Conservation (phyloP, 2,888 invertebrate species). For the Eurytoma californica region DNA sequence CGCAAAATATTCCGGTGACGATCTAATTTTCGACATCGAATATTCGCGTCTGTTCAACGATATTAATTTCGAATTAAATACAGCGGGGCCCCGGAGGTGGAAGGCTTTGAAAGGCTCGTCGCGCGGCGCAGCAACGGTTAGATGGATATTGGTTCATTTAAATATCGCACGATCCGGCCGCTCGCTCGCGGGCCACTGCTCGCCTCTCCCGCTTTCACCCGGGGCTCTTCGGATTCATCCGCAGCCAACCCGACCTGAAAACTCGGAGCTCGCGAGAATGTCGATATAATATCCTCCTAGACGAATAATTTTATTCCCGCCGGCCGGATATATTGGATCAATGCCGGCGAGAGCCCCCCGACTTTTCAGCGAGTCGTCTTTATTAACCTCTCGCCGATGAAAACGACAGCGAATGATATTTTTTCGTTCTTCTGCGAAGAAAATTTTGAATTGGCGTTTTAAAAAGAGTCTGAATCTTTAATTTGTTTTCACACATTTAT, state of each 20-base stretch:
- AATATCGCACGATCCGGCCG: constrained; percentile 33
- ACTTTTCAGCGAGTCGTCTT: constrained; percentile 31
- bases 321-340: constrained; percentile 48
- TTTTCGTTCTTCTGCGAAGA: neutral
- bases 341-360: constrained; percentile 9
- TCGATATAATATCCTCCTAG: constrained; percentile 65
- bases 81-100: neutral
- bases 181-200: neutral
- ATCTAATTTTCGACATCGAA: constrained; percentile 16
- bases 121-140: neutral
- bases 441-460: no score
- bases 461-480: no score
- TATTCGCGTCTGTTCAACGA: constrained; percentile 5
- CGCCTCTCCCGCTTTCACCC: no score
- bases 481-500: no score
- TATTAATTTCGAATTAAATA: constrained; percentile 43
- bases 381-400: constrained; percentile 23
- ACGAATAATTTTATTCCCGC: constrained; percentile 69
- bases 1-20: neutral
- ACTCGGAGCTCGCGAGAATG: constrained; percentile 20
- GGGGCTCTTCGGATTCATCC: neutral
- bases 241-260: neutral
- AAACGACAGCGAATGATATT: constrained; percentile 1
- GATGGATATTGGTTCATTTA: constrained; percentile 43
- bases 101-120: constrained; percentile 5